These are phyloP conservation scores for Cryptus armator DNA, from an alignment of 2,888 invertebrate genomes.

Conservation along the genomic window DNA sequence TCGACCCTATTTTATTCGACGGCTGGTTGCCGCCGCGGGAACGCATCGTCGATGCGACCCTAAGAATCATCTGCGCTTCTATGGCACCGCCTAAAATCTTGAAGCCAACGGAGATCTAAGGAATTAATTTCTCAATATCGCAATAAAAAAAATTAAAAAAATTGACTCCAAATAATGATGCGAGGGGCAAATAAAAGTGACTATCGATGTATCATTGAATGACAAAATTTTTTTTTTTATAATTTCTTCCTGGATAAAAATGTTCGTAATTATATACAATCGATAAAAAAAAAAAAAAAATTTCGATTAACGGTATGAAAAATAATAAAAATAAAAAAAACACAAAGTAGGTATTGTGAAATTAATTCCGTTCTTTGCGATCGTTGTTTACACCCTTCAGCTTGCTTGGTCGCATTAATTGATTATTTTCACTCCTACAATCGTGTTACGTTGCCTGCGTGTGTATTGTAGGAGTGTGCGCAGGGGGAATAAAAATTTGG, in stretches of 20 bases:
- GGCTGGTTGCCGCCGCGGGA: neutral
- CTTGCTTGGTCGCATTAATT: conserved; percentile 11
- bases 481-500: conserved; percentile 51
- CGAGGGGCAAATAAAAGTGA: no score
- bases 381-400: neutral
- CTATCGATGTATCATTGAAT: no score
- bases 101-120: neutral
- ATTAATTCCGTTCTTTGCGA: neutral
- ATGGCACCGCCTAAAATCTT: neutral
- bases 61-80: neutral
- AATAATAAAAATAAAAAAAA: neutral
- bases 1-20: conserved; percentile 7
- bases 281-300: neutral
- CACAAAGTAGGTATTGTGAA: neutral
- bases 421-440: neutral
- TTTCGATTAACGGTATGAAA: neutral
- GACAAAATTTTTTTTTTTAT: no score
- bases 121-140: neutral
- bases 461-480: neutral
- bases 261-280: neutral
- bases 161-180: no score
- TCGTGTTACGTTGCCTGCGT: neutral
- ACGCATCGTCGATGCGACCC: neutral
- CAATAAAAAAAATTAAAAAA: neutral
- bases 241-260: no score